phyloP scores from a whole-genome alignment of 2,113 vertebrate species.

The Tychaedon coryphoeus region DNA sequence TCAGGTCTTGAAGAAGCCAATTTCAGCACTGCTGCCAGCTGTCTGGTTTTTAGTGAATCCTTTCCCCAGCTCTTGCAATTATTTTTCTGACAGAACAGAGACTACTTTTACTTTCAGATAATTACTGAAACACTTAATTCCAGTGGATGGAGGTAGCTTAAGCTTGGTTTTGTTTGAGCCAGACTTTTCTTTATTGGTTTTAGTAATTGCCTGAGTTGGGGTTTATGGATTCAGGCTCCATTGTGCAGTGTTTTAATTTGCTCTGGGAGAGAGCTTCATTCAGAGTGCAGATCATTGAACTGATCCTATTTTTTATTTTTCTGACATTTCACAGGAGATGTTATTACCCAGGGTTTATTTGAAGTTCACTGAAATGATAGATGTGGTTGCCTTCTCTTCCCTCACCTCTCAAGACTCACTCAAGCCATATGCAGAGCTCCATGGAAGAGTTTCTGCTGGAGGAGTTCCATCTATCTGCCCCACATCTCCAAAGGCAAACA shows the following conservation, averaged over 20 bases:
- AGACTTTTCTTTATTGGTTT: conserved; percentile 8
- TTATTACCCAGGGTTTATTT: not conserved
- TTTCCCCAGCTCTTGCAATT: not conserved
- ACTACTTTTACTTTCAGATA: not conserved
- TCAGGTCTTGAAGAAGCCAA: not conserved
- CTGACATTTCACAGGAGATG: not conserved
- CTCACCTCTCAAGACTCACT: not conserved
- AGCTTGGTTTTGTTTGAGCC: not conserved
- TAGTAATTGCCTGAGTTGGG: not conserved
- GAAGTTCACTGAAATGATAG: not conserved
- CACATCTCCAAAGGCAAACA: not conserved
- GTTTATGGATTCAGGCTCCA: not conserved
- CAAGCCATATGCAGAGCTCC: not conserved
- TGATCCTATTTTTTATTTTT: not conserved
- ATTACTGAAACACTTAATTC: not conserved
- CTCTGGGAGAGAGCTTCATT: not conserved
- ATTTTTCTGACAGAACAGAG: not conserved
- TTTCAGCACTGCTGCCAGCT: not conserved
- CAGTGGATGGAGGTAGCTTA: not conserved
- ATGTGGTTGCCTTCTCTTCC: not conserved
- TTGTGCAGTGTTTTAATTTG: not conserved
- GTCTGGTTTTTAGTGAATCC: not conserved
- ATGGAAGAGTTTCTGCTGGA: not conserved
- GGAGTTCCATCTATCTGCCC: not conserved
- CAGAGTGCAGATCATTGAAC: not conserved